phyloP scores from a whole-genome alignment of 2,888 invertebrate species.

The Drosophila koepferae region DNA sequence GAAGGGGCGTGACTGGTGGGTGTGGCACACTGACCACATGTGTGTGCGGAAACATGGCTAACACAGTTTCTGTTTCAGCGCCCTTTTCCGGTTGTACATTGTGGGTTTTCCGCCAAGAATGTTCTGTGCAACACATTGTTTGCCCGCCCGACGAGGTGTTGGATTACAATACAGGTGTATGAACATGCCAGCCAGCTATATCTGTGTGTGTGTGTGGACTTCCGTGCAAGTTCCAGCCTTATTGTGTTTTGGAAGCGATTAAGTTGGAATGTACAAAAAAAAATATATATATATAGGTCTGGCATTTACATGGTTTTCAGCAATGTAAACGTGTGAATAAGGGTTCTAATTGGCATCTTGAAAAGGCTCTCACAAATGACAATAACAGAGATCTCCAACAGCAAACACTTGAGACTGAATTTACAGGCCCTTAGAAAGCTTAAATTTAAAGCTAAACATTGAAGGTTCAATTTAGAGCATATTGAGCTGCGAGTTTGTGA shows the following conservation, averaged over 20 bases:
- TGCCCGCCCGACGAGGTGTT: constrained; percentile 18
- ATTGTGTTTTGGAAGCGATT: constrained; percentile 8
- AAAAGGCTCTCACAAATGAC: not conserved
- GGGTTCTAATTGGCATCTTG: not conserved
- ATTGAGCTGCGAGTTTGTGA: too few relatives aligned
- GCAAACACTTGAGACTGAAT: not conserved
- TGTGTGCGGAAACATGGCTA: constrained; percentile 52
- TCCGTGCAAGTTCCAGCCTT: not conserved
- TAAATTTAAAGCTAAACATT: not conserved
- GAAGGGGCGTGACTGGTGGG: constrained; percentile 10
- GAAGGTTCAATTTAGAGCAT: not conserved
- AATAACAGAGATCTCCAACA: not conserved
- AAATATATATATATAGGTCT: not conserved
- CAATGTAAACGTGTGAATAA: not conserved
- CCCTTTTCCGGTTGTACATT: constrained; percentile 46
- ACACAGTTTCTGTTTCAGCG: constrained; percentile 33
- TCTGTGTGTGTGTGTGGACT: not conserved
- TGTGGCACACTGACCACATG: constrained; percentile 21
- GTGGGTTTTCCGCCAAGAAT: constrained; percentile 69
- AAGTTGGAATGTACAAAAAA: not conserved
- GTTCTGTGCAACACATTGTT: constrained; percentile 56
- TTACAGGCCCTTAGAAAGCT: not conserved
- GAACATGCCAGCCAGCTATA: not conserved
- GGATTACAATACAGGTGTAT: constrained; percentile 1
- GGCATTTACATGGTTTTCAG: not conserved